Base-by-base conservation (phyloP, 2,113 vertebrate species). In the Coreoperca whiteheadi region DNA sequence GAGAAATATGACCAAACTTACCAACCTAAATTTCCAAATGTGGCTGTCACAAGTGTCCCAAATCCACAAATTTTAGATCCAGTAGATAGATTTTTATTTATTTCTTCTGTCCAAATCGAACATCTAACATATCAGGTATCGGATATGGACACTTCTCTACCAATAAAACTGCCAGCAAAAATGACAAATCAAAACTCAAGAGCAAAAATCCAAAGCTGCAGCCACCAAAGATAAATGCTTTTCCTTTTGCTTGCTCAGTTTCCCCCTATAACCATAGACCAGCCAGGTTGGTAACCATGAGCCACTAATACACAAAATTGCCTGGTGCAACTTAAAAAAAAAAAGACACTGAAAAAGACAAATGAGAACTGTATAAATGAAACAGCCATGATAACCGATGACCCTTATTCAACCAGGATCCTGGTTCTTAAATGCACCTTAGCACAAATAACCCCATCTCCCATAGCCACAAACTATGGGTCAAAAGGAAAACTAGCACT, bases 351-450 rank as follows among this genome's bases (percentile, higher is more conserved):
- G 39, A 10, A 15, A 48, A 48, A 16, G 4, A 5, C 16, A 46
- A 66, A 67, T 2, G 34, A 74, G 34, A 34, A 84, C 77, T 46
- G 20, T 32, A 6, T 7, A 59, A 28, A 21, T 77, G 15, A 79
- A 54, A 11, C 16, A 64, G 61, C 11, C 32, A 28, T n/a, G 12
- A 32, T 12, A 53, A 37, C 64, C 46, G 9, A 54, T 4, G 28
- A 25, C 65, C 66, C 43, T 70, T 64, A 56, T 34, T 30, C 30
- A 71, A 60, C 60, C 73, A 30, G 76, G 28, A 70, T 67, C 32
- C 37, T 74, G 88, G 59, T 84, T 76, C 25, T 69, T 72, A 15
- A 87, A 87, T 37, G 86, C 90, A 91, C 91, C 86, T 91, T 92
- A 85, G 74, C 79, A 61, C 75, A 72, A 60, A 63, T 69, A 32